phyloP scores from a whole-genome alignment of 2,888 invertebrate species.

The Anarsia innoxiella region DNA sequence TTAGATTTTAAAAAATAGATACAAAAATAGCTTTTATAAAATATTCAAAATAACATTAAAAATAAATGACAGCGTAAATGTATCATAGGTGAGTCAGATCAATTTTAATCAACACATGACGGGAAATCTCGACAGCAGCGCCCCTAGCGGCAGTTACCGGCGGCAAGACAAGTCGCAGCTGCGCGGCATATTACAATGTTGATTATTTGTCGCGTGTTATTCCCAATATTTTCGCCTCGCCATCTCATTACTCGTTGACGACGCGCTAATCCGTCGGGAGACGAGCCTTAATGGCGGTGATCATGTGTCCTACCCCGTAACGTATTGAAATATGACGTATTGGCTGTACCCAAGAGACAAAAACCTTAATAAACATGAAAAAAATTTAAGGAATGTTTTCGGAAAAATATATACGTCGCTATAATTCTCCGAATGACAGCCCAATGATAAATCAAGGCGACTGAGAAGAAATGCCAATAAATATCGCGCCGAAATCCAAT shows the following conservation, averaged over 20 bases:
- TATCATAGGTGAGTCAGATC: too few species aligned
- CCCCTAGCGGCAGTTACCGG: conserved; percentile 47
- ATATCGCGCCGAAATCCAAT: conserved; percentile 71
- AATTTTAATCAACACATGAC: too few species aligned
- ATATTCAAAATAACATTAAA: too few species aligned
- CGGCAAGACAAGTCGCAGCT: conserved; percentile 52
- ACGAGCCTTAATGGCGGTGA: conserved; percentile 66
- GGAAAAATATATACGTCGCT: conserved; percentile 47
- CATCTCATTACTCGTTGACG: conserved; percentile 68
- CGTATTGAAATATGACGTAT: conserved; percentile 71
- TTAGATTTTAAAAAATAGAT: too few species aligned
- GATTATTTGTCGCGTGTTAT: conserved; percentile 57
- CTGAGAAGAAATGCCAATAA: conserved; percentile 69
- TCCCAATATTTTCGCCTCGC: conserved; percentile 60
- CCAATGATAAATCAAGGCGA: conserved; percentile 65
- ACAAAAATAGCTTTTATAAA: too few species aligned
- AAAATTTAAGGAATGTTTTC: conserved; percentile 25
- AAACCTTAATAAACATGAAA: conserved; percentile 54
- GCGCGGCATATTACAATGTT: conserved; percentile 50
- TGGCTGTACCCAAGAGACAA: conserved; percentile 57
- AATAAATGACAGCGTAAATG: too few species aligned
- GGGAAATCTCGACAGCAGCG: too few species aligned
- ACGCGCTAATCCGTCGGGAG: conserved; percentile 69
- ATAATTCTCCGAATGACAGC: conserved; percentile 55
- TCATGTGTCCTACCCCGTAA: conserved; percentile 66